Base-by-base conservation (phyloP, 2,888 invertebrate species). In the Strigamia transsilvanica region DNA sequence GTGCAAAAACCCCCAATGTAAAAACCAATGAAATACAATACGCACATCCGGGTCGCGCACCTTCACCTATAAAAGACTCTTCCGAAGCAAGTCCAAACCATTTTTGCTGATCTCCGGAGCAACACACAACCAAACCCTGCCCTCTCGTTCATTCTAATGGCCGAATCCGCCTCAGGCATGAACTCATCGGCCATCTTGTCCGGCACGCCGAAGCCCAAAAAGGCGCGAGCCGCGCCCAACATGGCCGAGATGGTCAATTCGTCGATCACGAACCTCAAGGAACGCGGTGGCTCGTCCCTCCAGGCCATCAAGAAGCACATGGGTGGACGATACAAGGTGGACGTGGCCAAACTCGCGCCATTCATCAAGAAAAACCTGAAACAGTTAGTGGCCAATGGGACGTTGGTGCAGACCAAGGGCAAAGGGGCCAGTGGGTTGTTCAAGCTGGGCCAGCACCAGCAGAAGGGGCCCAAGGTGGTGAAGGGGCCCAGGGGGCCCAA, bases 281-380 rank as follows among this genome's bases (percentile, higher is more conserved):
- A 88, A 85, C 89, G 91, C 38, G 90, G 90, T 81, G 92, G 92
- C 38, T 92, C 91, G 0, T 91, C 91, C 0, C 85, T 88, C 5
- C 86, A 87, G 77, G 91, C 91, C 1, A 92, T 92, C 86, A 92
- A 92, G 86, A 92, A 92, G 85, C 92, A 91, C 86, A 90, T 93
- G 80, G 87, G 89, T 12, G 88, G 89, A 32, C 90, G 89, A 82
- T 91, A 92, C 89, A 90, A 90, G 83, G 88, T 91, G 7, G 92
- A 92, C 85, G 88, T 89, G 0, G 90, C 91, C 83, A 92, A 91
- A 85, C 86, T 90, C 78, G 89, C 90, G 0, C 89, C 90, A 1
- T 91, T 90, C 87, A 92, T 93, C 85, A 91, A 90, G 84, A 91
- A 90, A 83, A 91, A 90, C 84, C 85, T 92, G 83, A 92, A 91